Conservation (phyloP, 2,888 invertebrate species). For the Hipparchia sbordonii region DNA sequence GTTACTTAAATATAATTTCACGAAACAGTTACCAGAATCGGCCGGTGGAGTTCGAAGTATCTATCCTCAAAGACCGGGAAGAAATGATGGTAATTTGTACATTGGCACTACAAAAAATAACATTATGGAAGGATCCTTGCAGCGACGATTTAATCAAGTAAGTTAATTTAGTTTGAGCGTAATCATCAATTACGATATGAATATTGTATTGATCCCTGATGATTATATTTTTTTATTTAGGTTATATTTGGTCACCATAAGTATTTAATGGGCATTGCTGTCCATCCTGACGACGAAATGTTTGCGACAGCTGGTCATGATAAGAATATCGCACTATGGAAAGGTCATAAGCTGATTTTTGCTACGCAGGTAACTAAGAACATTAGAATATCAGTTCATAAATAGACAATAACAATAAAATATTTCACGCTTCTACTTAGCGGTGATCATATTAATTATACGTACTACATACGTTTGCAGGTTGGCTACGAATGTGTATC, state of each 20-base stretch:
- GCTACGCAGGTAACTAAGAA: slow-evolving; percentile 87
- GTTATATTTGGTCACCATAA: slow-evolving; percentile 95
- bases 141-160: slow-evolving; percentile 92
- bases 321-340: slow-evolving; percentile 95
- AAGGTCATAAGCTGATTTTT: slow-evolving; percentile 94
- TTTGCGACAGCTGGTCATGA: slow-evolving; percentile 97
- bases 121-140: slow-evolving; percentile 94
- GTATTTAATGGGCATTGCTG: slow-evolving; percentile 93
- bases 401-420: neutral
- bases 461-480: slow-evolving; percentile 56
- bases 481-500: slow-evolving; percentile 94
- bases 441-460: neutral
- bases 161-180: slow-evolving; percentile 31
- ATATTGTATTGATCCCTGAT: neutral
- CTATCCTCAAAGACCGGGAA: slow-evolving; percentile 93
- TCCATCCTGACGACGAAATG: slow-evolving; percentile 95
- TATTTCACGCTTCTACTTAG: neutral
- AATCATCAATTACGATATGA: neutral
- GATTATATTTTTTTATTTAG: slow-evolving; percentile 53
- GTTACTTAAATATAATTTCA: slow-evolving; percentile 37
- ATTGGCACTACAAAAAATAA: slow-evolving; percentile 95
- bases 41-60: slow-evolving; percentile 95
- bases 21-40: slow-evolving; percentile 88
- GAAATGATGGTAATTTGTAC: slow-evolving; percentile 95
- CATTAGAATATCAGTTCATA: neutral